Conservation (phyloP, 1,140 invertebrate genomes). For the Philopotamus ludificatus region DNA sequence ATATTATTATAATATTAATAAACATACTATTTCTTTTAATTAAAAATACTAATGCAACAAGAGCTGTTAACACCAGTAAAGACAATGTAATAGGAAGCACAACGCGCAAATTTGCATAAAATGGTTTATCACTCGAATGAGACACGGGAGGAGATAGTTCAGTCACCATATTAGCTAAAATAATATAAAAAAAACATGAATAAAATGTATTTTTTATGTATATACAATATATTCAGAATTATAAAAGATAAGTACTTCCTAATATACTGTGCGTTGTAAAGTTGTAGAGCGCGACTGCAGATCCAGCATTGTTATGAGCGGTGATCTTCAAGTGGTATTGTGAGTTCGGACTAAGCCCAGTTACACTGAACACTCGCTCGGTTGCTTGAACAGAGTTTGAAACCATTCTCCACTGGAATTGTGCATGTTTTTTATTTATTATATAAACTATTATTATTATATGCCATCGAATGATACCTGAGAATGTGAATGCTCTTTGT, state of each 20-base stretch:
- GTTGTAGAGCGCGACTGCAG: conserved; percentile 82
- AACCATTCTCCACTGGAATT: conserved; percentile 67
- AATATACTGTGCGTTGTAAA: conserved; percentile 76
- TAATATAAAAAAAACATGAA: conserved; percentile 53
- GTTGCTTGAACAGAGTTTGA: conserved; percentile 74
- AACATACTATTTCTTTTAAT: conserved; percentile 66
- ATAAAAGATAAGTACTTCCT: conserved; percentile 57
- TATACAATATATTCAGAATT: conserved; percentile 42
- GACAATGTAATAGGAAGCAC: conserved; percentile 68
- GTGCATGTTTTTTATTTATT: background rate
- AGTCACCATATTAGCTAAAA: conserved; percentile 53
- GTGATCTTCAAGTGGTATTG: conserved; percentile 84
- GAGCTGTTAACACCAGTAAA: conserved; percentile 62
- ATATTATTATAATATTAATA: background rate
- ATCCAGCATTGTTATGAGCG: conserved; percentile 90
- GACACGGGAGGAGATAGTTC: conserved; percentile 62
- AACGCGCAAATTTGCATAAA: conserved; percentile 69
- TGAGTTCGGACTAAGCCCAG: conserved; percentile 79
- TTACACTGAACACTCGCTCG: conserved; percentile 75
- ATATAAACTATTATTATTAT: background rate
- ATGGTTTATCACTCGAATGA: conserved; percentile 60
- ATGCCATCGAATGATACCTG: conserved; percentile 54
- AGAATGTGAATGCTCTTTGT: conserved; percentile 58
- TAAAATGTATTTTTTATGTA: conserved; percentile 52
- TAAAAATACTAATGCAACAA: conserved; percentile 62